Evolutionary conservation across 92 coral and sea anemone species (phyloP), one percentile per base, ranked within the genome.

Genomic region (Zoanthus solanderi): DNA sequence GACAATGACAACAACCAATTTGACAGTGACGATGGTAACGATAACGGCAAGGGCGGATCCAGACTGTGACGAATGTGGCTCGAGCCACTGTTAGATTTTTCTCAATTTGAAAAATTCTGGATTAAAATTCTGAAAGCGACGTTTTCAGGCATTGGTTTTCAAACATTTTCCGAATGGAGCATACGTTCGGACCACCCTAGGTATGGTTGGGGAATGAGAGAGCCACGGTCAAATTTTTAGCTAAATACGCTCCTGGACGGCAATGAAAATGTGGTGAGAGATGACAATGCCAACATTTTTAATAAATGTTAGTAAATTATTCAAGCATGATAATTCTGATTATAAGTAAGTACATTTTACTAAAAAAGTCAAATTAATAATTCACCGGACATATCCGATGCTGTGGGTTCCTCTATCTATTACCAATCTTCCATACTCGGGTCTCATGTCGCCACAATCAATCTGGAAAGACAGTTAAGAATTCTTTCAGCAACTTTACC

Each of bases 351-450:
- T 17, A 8, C 8, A 63, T 37, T 52, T 34, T 17, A 29, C 29
- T 10, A 54, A 5, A 30, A 28, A 52, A 16, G n/a, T 5, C 0
- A n/a, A 9, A 46, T 44, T 63, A 23, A 66, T 75, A 12, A 42
- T 37, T 37, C 42, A 81, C 85, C 85, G 75, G 16, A 81, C 85
- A 71, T 81, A 81, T 65, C 47, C 75, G 7, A 81, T 65, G 75
- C 85, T 81, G 57, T 81, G 85, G 14, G 75, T 81, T 45, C 23
- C 18, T 66, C 30, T 46, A 74, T 81, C 85, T 63, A 81, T 81
- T 16, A 5, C 6, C 5, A 30, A 17, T 48, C 75, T 65, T 48
- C 18, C 75, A 66, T 45, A 18, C 74, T 66, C 75, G 56, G 85
- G 85, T 11, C 28, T 81, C 61, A 81, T 65, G 18, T 81, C 23